Evolutionary conservation across 1,140 invertebrate genomes (phyloP), one percentile per base, ranked within the genome.

Genomic region (Drosophila setifemur): DNA sequence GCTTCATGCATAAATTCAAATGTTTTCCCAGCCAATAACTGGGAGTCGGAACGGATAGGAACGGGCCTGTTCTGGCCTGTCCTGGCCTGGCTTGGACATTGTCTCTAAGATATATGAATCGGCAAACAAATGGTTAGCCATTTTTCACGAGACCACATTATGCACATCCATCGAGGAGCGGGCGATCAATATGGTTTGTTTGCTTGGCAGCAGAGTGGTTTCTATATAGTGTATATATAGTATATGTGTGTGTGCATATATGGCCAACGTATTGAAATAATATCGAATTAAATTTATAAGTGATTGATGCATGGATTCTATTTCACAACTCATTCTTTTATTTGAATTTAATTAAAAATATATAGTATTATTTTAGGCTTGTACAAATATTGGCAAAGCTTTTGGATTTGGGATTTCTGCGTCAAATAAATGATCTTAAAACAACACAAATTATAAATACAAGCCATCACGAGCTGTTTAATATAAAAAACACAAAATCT

Each of bases 1-100:
- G 68, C 48, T 53, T 66, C 70, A 85, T 83, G 79, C 79, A 83
- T 83, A 83, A 83, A 83, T 85, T 85, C 78, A 78, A 85, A 85
- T 85, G 73, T 73, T 66, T 64, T 52, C 40, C 40, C 58, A 50
- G 54, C 63, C 69, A 60, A 64, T 53, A 55, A 49, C 52, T 54
- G 47, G 39, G n/a, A 16, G 21, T 16, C 12, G 14, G 31, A 6
- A 3, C 11, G 1, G 31, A 1, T 1, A n/a, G 11, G n/a, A 5
- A n/a, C 31, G 11, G 31, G 31, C 1, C 11, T 1, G 11, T n/a
- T 0, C 29, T 14, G 29, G 29, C 4, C 29, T 33, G 11, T n/a
- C 1, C 31, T 33, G 45, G 19, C 42, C 40, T 19, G 11, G 9
- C 26, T 45, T 55, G 48, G 33, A 72, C 55, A 72, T 73, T 85